phyloP scores from a whole-genome alignment of 2,888 invertebrate species.

The Liodrosophila aerea region DNA sequence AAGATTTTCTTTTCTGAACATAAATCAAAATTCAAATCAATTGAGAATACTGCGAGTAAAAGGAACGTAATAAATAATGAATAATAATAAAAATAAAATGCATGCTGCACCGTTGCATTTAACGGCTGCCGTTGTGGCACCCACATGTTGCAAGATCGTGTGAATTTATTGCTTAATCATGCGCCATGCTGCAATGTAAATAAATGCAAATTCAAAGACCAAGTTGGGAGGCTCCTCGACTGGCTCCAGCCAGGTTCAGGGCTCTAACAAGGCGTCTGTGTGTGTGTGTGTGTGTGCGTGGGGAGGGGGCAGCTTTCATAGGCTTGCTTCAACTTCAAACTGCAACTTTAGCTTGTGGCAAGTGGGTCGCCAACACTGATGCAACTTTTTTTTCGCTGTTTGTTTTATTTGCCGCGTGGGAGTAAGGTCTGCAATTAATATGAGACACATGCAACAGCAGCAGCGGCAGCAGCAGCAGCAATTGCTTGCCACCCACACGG shows the following conservation, averaged over 20 bases:
- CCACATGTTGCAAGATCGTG: slow-evolving; percentile 46
- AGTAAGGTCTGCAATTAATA: slow-evolving; percentile 67
- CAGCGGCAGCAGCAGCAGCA: slow-evolving; percentile 13
- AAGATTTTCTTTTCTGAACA: neutral
- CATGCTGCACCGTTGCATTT: slow-evolving; percentile 32
- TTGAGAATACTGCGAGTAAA: slow-evolving; percentile 33
- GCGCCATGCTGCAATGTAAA: slow-evolving; percentile 56
- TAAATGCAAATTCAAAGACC: slow-evolving; percentile 41
- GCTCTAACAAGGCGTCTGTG: slow-evolving; percentile 48
- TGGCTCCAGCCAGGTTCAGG: slow-evolving; percentile 34
- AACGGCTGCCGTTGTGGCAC: slow-evolving; percentile 34
- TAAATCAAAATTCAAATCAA: slow-evolving; percentile 36
- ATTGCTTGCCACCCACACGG: slow-evolving; percentile 33
- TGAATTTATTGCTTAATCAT: slow-evolving; percentile 73
- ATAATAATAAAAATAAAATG: slow-evolving; percentile 10
- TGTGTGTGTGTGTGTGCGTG: slow-evolving; percentile 38
- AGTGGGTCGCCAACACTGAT: slow-evolving; percentile 54
- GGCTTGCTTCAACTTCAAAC: slow-evolving; percentile 32
- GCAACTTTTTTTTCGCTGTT: slow-evolving; percentile 42
- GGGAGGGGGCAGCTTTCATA: slow-evolving; percentile 33
- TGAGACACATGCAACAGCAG: slow-evolving; percentile 42
- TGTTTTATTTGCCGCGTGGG: slow-evolving; percentile 56
- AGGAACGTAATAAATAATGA: slow-evolving; percentile 20
- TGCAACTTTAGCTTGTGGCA: slow-evolving; percentile 16
- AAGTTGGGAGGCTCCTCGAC: neutral